These are phyloP conservation scores for Grapholita molesta DNA, from an alignment of 1,140 invertebrate species.

Conservation along the genomic window DNA sequence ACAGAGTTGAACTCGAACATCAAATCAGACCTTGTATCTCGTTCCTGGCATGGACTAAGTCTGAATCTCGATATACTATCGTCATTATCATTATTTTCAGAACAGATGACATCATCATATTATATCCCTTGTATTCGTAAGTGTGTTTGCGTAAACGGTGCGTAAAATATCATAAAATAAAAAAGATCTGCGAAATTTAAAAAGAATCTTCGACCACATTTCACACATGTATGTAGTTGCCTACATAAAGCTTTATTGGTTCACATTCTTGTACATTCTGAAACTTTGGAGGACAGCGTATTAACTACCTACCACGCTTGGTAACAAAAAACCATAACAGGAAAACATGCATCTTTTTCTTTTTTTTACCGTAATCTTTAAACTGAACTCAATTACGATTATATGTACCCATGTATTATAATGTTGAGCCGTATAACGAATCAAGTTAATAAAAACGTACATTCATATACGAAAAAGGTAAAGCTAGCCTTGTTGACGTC, in stretches of 20 bases:
- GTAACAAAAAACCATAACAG: not conserved
- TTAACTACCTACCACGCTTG: not conserved
- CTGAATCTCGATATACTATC: too few species aligned
- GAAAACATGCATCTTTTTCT: constrained; percentile 17
- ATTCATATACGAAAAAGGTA: constrained; percentile 69
- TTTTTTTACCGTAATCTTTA: constrained; percentile 32
- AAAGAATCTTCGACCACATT: not conserved
- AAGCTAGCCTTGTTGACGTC: constrained; percentile 71
- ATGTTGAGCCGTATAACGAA: constrained; percentile 68
- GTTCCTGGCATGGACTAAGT: too few species aligned
- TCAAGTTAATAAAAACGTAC: constrained; percentile 73
- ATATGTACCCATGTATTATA: constrained; percentile 62
- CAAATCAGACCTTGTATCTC: too few species aligned
- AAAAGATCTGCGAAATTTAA: not conserved
- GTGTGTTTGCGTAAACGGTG: not conserved
- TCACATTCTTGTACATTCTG: not conserved
- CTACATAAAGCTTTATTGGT: not conserved
- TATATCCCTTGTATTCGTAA: too few species aligned
- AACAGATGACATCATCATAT: too few species aligned
- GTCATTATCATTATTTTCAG: too few species aligned
- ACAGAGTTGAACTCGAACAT: too few species aligned
- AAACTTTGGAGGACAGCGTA: not conserved
- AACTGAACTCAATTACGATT: constrained; percentile 43
- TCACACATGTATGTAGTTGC: not conserved
- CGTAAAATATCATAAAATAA: not conserved